Percentiles rank a stretch among this genome's conserved stretches.
phyloP scores from a whole-genome alignment of 1,140 invertebrate species.

The Trichonephila inaurata region DNA sequence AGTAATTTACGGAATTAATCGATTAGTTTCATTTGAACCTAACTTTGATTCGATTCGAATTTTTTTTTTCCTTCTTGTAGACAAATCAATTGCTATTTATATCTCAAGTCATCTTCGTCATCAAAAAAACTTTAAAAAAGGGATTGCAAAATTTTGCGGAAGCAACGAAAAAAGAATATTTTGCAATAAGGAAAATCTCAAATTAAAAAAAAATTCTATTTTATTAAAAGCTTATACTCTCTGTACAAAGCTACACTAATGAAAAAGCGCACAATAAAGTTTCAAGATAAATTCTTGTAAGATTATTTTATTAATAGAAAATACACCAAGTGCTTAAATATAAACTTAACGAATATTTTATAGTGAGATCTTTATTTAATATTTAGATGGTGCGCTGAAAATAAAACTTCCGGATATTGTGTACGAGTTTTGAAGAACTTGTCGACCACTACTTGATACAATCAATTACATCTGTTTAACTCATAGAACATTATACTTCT shows the following conservation, averaged over 20 bases:
- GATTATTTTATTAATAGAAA: background rate
- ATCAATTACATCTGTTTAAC: background rate
- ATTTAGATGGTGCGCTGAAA: background rate
- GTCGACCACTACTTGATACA: background rate
- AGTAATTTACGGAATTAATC: no score
- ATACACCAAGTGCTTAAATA: slow-evolving; percentile 23
- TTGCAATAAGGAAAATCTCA: background rate
- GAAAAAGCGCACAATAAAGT: background rate
- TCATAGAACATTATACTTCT: background rate
- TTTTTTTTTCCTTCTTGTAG: no score
- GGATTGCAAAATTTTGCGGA: background rate
- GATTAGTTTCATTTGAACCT: no score
- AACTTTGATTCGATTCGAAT: no score
- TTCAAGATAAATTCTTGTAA: slow-evolving; percentile 24
- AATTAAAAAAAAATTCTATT: no score
- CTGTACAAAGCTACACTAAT: slow-evolving; percentile 20
- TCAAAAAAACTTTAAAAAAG: background rate
- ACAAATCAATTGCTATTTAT: background rate
- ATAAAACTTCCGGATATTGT: background rate
- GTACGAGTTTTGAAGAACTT: background rate
- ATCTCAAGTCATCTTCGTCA: background rate
- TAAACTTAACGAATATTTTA: background rate
- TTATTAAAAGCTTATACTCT: slow-evolving; percentile 24
- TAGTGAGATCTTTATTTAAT: background rate
- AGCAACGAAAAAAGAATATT: background rate